A percentile compares a stretch with the other conserved stretches of the same genome.
Conservation (phyloP, 2,797 vertebrate genomes). For the Rachycentron canadum region DNA sequence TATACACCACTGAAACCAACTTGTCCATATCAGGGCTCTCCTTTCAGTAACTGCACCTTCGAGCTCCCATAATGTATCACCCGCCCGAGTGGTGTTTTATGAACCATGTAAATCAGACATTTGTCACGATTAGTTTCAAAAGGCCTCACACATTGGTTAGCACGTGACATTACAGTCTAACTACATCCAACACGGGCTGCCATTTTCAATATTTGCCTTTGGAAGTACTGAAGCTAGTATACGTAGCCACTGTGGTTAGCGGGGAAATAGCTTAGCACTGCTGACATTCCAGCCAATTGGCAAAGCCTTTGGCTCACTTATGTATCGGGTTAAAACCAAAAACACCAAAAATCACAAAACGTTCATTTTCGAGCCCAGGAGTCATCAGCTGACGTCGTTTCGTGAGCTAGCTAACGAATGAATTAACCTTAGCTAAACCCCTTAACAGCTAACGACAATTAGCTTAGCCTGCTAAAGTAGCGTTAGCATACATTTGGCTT, state of each 20-base stretch:
- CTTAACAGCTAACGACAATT: constrained; percentile 61
- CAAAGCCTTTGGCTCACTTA: neutral
- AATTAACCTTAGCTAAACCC: constrained; percentile 58
- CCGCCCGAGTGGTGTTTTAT: neutral
- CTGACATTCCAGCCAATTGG: constrained; percentile 33
- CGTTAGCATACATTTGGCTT: constrained; percentile 54
- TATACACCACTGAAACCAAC: constrained; percentile 5
- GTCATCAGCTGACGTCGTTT: neutral
- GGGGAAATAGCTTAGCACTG: constrained; percentile 58
- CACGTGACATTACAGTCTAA: constrained; percentile 4
- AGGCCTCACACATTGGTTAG: neutral
- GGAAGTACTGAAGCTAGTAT: constrained; percentile 41
- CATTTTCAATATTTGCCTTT: constrained; percentile 62
- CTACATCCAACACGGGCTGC: constrained; percentile 41
- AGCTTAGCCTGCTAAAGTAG: constrained; percentile 63
- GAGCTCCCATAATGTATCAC: neutral
- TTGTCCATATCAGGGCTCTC: neutral
- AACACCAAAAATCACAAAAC: neutral
- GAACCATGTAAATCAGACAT: neutral
- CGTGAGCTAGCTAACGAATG: constrained; percentile 49
- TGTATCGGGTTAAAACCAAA: neutral
- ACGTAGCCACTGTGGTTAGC: constrained; percentile 59
- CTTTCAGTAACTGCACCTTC: neutral
- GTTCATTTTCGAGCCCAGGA: neutral
- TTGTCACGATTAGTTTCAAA: constrained; percentile 8